phyloP scores from a whole-genome alignment of 1,140 invertebrate species.

The Achroia grisella region DNA sequence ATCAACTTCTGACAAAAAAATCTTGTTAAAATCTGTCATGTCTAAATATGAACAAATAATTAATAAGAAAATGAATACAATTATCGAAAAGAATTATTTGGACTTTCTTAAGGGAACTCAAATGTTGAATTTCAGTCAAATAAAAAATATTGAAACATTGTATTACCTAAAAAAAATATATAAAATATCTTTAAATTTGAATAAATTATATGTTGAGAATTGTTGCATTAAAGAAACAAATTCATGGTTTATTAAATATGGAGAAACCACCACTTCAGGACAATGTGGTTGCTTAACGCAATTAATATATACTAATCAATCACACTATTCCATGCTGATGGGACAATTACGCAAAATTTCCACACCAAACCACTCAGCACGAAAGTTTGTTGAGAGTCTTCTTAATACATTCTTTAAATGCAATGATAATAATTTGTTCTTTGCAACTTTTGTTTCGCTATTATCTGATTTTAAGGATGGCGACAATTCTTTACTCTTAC shows the following conservation, averaged over 20 bases:
- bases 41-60: constrained; percentile 59
- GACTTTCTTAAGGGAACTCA: constrained; percentile 58
- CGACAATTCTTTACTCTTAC: constrained; percentile 32
- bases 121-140: constrained; percentile 31
- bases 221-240: constrained; percentile 18
- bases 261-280: constrained; percentile 24
- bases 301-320: constrained; percentile 27
- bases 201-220: constrained; percentile 40
- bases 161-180: constrained; percentile 60
- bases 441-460: constrained; percentile 17
- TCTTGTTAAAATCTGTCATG: constrained; percentile 39
- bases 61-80: constrained; percentile 13
- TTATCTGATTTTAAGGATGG: constrained; percentile 45
- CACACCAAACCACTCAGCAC: constrained; percentile 31
- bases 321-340: constrained; percentile 26
- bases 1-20: constrained; percentile 30
- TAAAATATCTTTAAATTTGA: constrained; percentile 32
- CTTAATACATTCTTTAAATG: constrained; percentile 7
- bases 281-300: constrained; percentile 33
- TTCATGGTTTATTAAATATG: constrained; percentile 24
- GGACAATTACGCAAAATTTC: constrained; percentile 35
- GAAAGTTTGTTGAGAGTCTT: constrained; percentile 45
- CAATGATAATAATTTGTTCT: background rate
- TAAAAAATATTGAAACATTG: constrained; percentile 44
- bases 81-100: constrained; percentile 52